phyloP scores from a whole-genome alignment of 2,113 vertebrate species.

The Speoplatyrhinus poulsoni region DNA sequence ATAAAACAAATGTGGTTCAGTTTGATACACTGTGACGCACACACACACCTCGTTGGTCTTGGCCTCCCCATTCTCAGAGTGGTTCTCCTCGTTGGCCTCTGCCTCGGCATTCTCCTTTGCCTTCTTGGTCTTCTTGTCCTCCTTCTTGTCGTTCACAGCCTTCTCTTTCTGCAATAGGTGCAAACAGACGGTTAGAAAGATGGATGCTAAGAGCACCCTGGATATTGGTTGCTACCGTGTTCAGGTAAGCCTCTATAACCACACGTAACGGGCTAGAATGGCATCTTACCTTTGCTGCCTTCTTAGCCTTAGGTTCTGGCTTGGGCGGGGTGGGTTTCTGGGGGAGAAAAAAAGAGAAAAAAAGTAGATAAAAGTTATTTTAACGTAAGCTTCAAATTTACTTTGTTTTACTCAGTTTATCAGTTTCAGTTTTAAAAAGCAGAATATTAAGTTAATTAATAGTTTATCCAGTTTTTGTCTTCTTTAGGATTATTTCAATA shows the following conservation, averaged over 20 bases:
- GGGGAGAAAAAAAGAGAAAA: background rate
- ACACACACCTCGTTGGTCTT: constrained; percentile 86
- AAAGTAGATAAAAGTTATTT: background rate
- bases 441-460: too few species aligned
- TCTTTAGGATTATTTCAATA: too few species aligned
- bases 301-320: constrained; percentile 88
- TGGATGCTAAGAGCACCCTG: background rate
- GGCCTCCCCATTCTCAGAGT: constrained; percentile 92
- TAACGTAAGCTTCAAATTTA: background rate
- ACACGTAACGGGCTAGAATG: too few species aligned
- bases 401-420: too few species aligned
- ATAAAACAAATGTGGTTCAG: background rate
- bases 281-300: constrained; percentile 83
- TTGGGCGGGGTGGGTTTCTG: constrained; percentile 82
- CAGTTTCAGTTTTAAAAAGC: too few species aligned
- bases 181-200: background rate
- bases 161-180: constrained; percentile 84
- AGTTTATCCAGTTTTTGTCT: too few species aligned
- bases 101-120: constrained; percentile 84
- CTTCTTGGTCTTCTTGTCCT: constrained; percentile 88
- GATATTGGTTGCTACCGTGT: background rate
- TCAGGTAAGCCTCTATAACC: background rate
- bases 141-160: constrained; percentile 85
- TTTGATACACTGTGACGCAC: background rate
- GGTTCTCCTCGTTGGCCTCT: constrained; percentile 88